Base-by-base conservation (phyloP, 1,140 invertebrate genomes). In the Drosophila lacertosa region DNA sequence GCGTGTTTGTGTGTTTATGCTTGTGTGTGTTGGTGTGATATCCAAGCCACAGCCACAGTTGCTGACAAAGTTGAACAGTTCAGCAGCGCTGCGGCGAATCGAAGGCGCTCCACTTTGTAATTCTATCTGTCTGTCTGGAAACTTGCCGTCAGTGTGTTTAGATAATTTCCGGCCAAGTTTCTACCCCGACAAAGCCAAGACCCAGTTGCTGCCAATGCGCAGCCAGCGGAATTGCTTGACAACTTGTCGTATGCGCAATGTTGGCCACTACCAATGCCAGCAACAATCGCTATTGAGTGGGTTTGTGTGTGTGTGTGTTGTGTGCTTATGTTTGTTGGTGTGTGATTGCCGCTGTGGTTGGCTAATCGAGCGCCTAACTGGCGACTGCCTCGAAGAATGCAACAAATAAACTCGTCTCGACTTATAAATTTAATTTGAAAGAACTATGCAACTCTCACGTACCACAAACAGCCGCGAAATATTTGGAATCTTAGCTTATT, bases 161-260 rank as follows among this genome's bases (percentile, higher is more conserved):
- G 82, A 86, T 86, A 86, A 86, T 88, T 88, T 88, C 77, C 77
- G 75, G 74, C 70, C 57, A 82, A 86, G 77, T 88, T 84, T 80
- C 53, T 84, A 69, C 81, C 81, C 80, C 80, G 18, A 60, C 75
- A 64, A 67, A 70, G 62, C 42, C 54, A 86, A 73, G 80, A 80
- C 62, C 54, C 77, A 40, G 39, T 39, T 57, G 70, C 71, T 63
- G 78, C 79, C 75, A 75, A 84, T 83, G 80, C 79, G 79, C 74
- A 83, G 68, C 58, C 45, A 77, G 74, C 29, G 50, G 42, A 73
- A 77, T 62, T 69, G 69, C 62, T 58, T 57, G 72, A 58, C 58
- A 81, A 70, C 81, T 44, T 81, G 82, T 74, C 81, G 81, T 86
- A 86, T 86, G 73, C 82, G 81, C 81, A 86, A 84, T 58, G 73